Percentiles rank a stretch among this genome's conserved stretches.
Conservation (phyloP, 2,797 vertebrate species). For the Phoebastria nigripes region DNA sequence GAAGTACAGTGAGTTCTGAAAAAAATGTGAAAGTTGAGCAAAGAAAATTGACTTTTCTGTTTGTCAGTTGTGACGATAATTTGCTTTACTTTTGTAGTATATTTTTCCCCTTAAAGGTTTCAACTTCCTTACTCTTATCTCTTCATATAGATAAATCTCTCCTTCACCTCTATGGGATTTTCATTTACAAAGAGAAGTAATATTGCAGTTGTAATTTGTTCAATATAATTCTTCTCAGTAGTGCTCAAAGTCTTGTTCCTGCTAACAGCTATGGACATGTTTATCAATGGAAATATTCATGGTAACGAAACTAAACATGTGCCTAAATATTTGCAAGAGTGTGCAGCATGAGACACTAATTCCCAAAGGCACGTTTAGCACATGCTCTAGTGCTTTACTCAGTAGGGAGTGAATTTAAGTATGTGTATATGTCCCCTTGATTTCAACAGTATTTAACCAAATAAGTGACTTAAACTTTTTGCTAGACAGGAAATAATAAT, state of each 20-base stretch:
- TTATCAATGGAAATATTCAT: not conserved
- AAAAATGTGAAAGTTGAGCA: not conserved
- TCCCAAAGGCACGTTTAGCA: not conserved
- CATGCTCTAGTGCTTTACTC: not conserved
- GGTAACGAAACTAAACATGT: not conserved
- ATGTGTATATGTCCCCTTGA: not conserved
- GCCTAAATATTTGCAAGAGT: not conserved
- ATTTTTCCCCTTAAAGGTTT: not conserved
- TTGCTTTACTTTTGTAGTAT: not conserved
- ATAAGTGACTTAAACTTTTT: not conserved
- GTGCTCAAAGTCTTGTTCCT: not conserved
- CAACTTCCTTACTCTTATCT: not conserved
- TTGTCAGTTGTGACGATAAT: not conserved
- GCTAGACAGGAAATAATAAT: not conserved
- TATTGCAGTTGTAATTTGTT: not conserved
- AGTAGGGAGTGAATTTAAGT: not conserved
- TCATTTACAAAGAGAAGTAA: not conserved
- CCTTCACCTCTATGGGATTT: not conserved
- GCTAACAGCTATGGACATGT: not conserved
- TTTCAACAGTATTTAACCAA: not conserved
- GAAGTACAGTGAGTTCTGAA: not conserved
- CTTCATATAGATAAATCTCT: not conserved
- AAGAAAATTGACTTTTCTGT: conserved; percentile 10
- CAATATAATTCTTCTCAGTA: not conserved
- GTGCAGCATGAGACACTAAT: not conserved